phyloP scores from a whole-genome alignment of 2,113 vertebrate genomes.

The Circaetus cinerascens region DNA sequence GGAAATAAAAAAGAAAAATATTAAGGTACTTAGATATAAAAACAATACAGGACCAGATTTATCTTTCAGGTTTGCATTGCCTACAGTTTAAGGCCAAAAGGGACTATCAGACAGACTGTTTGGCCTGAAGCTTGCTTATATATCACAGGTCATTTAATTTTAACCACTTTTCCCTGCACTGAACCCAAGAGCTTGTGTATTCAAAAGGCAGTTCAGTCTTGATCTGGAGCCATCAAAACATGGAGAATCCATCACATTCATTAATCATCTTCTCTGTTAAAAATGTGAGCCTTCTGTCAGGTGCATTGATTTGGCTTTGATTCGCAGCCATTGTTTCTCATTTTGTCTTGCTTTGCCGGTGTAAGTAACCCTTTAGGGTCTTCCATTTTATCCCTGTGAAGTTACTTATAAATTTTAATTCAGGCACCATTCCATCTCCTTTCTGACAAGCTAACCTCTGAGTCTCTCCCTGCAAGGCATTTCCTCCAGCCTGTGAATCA shows the following conservation, averaged over 20 bases:
- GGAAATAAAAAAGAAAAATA: neutral
- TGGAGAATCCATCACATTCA: neutral
- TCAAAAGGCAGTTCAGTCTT: neutral
- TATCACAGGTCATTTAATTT: neutral
- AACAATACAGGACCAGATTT: neutral
- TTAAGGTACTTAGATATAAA: neutral
- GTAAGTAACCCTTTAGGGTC: neutral
- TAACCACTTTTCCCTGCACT: neutral
- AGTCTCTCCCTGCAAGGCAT: neutral
- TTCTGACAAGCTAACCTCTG: neutral
- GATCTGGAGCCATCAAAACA: conserved; percentile 13
- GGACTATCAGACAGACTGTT: neutral
- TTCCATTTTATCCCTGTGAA: neutral
- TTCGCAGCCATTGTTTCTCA: neutral
- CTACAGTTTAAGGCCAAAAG: neutral
- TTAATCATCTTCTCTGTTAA: neutral
- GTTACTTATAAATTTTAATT: neutral
- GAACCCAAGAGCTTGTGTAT: neutral
- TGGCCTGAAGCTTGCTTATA: neutral
- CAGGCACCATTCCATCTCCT: neutral
- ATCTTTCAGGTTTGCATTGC: neutral
- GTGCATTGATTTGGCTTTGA: neutral
- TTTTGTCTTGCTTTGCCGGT: neutral
- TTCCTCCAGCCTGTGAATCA: neutral
- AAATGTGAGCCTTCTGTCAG: neutral